These are phyloP conservation scores for Suricata suricatta DNA, from an alignment of 2,113 vertebrate genomes.

Conservation along the genomic window DNA sequence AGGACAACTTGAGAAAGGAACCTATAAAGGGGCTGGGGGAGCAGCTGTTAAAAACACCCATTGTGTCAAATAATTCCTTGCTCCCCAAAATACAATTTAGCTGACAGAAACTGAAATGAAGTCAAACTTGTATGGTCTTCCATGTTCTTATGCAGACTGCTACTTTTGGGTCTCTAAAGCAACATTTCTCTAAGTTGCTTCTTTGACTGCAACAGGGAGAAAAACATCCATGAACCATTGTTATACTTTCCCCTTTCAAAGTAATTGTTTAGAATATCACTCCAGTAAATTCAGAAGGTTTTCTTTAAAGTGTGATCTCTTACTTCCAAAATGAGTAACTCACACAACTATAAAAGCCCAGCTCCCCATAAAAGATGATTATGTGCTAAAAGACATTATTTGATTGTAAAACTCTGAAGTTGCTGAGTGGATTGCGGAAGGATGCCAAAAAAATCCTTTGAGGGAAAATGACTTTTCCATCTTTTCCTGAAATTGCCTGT, in stretches of 20 bases:
- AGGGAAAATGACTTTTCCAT: neutral
- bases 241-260: conserved; percentile 31
- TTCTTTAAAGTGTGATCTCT: conserved; percentile 44
- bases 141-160: neutral
- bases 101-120: conserved; percentile 36
- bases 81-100: conserved; percentile 45
- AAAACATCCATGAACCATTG: neutral
- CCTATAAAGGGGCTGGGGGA: neutral
- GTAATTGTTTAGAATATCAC: conserved; percentile 20
- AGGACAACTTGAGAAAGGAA: conserved; percentile 7
- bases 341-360: neutral
- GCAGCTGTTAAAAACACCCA: neutral
- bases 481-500: conserved; percentile 2
- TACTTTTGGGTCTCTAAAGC: neutral
- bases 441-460: neutral
- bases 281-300: neutral
- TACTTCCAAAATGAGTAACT: conserved; percentile 31
- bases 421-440: neutral
- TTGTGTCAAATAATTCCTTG: conserved; percentile 61
- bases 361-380: conserved; percentile 24
- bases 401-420: conserved; percentile 40
- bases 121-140: neutral
- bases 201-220: neutral
- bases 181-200: neutral
- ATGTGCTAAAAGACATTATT: conserved; percentile 10